Conservation (phyloP, 92 coral and sea anemone genomes). For the Phenganax marumi region DNA sequence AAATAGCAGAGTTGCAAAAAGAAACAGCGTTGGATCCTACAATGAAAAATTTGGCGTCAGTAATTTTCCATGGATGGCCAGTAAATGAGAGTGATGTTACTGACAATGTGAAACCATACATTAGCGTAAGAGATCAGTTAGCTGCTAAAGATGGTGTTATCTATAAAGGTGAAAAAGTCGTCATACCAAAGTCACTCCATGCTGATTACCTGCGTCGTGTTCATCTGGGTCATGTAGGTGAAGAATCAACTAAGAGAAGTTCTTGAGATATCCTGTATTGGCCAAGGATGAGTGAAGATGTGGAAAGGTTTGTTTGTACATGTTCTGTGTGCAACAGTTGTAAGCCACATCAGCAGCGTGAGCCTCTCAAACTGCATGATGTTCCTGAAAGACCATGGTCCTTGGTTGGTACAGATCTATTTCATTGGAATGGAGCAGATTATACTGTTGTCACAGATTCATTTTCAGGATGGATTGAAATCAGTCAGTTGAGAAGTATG, state of each 20-base stretch:
- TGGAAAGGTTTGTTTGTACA: slow-evolving; percentile 37
- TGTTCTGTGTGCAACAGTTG: slow-evolving; percentile 59
- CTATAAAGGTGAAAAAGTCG: slow-evolving; percentile 57
- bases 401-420: slow-evolving; percentile 22
- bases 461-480: slow-evolving; percentile 44
- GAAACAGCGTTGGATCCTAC: slow-evolving; percentile 58
- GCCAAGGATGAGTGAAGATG: slow-evolving; percentile 45
- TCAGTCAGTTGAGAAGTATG: slow-evolving; percentile 25
- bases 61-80: slow-evolving; percentile 62
- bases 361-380: slow-evolving; percentile 42
- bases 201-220: slow-evolving; percentile 4
- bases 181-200: slow-evolving; percentile 51
- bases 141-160: slow-evolving; percentile 59
- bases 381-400: slow-evolving; percentile 51
- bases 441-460: slow-evolving; percentile 33
- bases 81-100: slow-evolving; percentile 37
- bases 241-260: slow-evolving; percentile 54
- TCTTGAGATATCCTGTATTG: slow-evolving; percentile 44
- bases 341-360: slow-evolving; percentile 35
- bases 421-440: slow-evolving; percentile 33
- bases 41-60: slow-evolving; percentile 41
- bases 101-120: slow-evolving; percentile 38
- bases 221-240: slow-evolving; percentile 44
- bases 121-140: slow-evolving; percentile 52
- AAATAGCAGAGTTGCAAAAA: slow-evolving; percentile 34